Conservation (phyloP, 1,140 invertebrate genomes). For the Adoxophyes honmai region DNA sequence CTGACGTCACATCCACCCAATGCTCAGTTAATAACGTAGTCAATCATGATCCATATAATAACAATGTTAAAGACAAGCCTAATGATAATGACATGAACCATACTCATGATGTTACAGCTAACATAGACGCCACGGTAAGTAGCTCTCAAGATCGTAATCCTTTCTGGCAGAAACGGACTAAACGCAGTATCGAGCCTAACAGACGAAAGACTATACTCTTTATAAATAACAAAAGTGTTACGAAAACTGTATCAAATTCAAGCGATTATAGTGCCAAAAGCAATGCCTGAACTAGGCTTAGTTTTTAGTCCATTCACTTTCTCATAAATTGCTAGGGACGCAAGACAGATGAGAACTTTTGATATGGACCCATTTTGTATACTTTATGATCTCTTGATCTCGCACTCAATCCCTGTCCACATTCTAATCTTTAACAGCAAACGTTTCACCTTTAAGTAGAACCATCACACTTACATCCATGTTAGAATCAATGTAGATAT, state of each 20-base stretch:
- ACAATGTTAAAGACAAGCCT: slow-evolving; percentile 21
- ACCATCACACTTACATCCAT: too few relatives aligned
- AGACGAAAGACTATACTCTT: slow-evolving; percentile 70
- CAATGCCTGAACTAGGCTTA: slow-evolving; percentile 31
- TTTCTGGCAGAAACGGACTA: slow-evolving; percentile 67
- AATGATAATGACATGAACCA: slow-evolving; percentile 12
- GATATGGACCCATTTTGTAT: slow-evolving; percentile 42
- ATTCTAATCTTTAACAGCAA: slow-evolving; percentile 6
- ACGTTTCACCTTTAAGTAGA: too few relatives aligned
- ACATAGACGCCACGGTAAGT: slow-evolving; percentile 52
- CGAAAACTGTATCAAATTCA: slow-evolving; percentile 40
- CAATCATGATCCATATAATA: slow-evolving; percentile 29
- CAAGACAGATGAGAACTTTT: slow-evolving; percentile 53
- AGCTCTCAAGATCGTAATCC: slow-evolving; percentile 64
- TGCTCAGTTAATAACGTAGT: slow-evolving; percentile 28
- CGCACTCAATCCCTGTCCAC: slow-evolving; percentile 25
- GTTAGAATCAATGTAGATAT: not conserved
- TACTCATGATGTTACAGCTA: slow-evolving; percentile 31
- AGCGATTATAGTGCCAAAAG: slow-evolving; percentile 29
- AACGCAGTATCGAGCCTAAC: slow-evolving; percentile 61
- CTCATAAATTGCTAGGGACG: slow-evolving; percentile 51
- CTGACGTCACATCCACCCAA: slow-evolving; percentile 39
- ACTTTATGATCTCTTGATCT: slow-evolving; percentile 63
- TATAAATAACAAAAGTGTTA: slow-evolving; percentile 68
- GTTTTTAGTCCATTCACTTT: slow-evolving; percentile 37